phyloP scores from a whole-genome alignment of 2,888 invertebrate genomes.

The Andrena bucephala region DNA sequence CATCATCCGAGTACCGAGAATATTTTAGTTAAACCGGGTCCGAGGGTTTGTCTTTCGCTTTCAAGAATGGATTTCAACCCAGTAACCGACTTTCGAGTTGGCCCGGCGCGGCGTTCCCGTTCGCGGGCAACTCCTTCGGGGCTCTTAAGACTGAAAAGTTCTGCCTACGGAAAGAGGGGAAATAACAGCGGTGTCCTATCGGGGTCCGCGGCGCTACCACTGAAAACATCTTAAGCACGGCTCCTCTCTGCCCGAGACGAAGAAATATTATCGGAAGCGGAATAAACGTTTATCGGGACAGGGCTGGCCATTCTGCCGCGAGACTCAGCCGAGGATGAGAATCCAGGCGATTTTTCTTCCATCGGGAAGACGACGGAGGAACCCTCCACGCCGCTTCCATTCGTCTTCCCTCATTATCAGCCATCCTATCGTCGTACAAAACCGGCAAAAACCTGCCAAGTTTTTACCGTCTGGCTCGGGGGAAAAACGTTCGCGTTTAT shows the following conservation, averaged over 20 bases:
- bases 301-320: conserved; percentile 6
- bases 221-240: conserved; percentile 53
- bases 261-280: conserved; percentile 56
- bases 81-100: conserved; percentile 70
- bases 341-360: conserved; percentile 9
- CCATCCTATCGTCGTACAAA: not conserved
- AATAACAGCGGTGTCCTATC: conserved; percentile 59
- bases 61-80: conserved; percentile 60
- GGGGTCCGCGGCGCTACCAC: conserved; percentile 34
- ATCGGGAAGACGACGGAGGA: not conserved
- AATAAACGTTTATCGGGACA: conserved; percentile 50
- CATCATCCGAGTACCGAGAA: not conserved
- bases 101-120: conserved; percentile 10
- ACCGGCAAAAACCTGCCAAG: not conserved
- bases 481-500: not conserved
- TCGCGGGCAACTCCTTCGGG: conserved; percentile 54
- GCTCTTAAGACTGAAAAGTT: conserved; percentile 63
- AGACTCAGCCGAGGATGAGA: conserved; percentile 3
- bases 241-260: conserved; percentile 13
- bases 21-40: conserved; percentile 38
- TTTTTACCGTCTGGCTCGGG: not conserved
- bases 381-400: not conserved
- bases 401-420: not conserved
- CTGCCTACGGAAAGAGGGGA: conserved; percentile 41
- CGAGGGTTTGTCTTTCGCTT: conserved; percentile 60